Base-by-base conservation (phyloP, 2,797 vertebrate species). In the Gastrophryne carolinensis region DNA sequence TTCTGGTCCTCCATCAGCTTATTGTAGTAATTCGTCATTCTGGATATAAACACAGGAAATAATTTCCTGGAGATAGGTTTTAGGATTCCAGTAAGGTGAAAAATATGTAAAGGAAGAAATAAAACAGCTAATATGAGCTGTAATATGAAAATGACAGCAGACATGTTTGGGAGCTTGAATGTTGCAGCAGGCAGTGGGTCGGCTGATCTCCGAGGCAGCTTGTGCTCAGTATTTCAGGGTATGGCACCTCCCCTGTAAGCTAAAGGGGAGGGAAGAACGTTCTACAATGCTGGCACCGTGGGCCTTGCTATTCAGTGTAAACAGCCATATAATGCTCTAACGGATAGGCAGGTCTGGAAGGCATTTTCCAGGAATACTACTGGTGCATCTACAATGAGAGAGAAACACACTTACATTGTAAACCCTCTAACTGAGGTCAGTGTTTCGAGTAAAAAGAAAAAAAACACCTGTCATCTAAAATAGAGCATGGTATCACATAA, bases 11-110 rank as follows among this genome's bases (percentile, higher is more conserved):
- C 68, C 68, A 76, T 72, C 19, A 35, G n/a, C 34, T 62, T 57
- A 47, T 80, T 80, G 30, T 75, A 75, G 1, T 1, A 6, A 3
- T 29, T 5, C 1, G 19, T 2, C 3, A 86, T 0, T 5, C 29
- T 80, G 35, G 67, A 57, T 0, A 87, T 0, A 0, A 80, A 27
- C 0, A 79, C 1, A 0, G 91, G 91, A 39, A 90, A 87, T 0
- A 91, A 0, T 1, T 86, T 88, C 39, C 88, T 90, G 75, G 90
- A 90, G 0, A 76, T 1, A 3, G 44, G 17, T 3, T 67, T 49
- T 73, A 73, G 76, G 0, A 80, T 4, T 13, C 78, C 73, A 8
- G 72, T 10, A 34, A 5, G 56, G 7, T 54, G 23, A 19, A 80
- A 47, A n/a, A 80, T 23, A 54, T 49, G 64, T n/a, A 64, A 2